Percentiles rank a stretch among this genome's conserved stretches.
phyloP scores from a whole-genome alignment of 2,888 invertebrate species.

The Sesamia inferens region DNA sequence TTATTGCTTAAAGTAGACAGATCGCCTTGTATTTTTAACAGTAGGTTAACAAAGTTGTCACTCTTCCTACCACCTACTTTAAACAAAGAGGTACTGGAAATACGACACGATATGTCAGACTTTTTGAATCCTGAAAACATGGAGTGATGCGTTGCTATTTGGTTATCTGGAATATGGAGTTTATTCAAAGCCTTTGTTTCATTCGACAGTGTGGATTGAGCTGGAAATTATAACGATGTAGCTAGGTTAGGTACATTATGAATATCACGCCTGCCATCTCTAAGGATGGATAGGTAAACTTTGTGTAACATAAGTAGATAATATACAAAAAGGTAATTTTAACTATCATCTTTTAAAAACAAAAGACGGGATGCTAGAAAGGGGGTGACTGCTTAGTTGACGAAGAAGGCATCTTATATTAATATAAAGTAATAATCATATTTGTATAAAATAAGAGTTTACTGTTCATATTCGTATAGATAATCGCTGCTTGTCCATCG shows the following conservation, averaged over 20 bases:
- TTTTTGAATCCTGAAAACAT: conserved; percentile 70
- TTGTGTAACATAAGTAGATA: background rate
- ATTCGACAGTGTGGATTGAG: conserved; percentile 64
- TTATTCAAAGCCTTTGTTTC: conserved; percentile 68
- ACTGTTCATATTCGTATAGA: background rate
- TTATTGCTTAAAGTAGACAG: conserved; percentile 78
- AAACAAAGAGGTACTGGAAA: conserved; percentile 80
- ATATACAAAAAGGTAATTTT: too few species aligned
- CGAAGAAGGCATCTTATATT: too few species aligned
- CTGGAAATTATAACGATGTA: conserved; percentile 62
- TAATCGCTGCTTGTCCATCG: background rate
- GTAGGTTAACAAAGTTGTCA: conserved; percentile 80
- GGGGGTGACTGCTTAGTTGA: background rate
- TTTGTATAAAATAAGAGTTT: too few species aligned
- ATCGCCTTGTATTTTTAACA: conserved; percentile 84
- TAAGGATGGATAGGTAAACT: too few species aligned
- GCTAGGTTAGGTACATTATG: background rate
- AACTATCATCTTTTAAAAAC: too few species aligned
- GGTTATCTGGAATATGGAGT: conserved; percentile 57
- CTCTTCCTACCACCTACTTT: conserved; percentile 78
- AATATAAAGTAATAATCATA: too few species aligned
- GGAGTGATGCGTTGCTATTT: conserved; percentile 47
- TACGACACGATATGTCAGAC: conserved; percentile 75
- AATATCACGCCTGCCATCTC: background rate
- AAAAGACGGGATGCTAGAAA: too few species aligned